phyloP scores from a whole-genome alignment of 2,888 invertebrate species.

The Macaria notata region DNA sequence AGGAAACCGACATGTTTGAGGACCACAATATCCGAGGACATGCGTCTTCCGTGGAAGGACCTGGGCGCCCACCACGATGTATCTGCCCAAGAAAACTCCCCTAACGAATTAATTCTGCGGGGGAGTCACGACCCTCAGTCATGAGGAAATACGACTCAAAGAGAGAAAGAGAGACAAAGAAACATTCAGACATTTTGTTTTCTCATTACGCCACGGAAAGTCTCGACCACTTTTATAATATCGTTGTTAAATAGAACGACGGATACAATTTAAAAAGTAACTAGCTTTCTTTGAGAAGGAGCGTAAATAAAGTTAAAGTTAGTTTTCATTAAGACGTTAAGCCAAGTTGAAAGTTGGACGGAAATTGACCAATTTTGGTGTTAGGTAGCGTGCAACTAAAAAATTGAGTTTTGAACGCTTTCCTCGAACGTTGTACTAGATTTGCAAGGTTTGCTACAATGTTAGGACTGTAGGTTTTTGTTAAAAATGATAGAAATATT shows the following conservation, averaged over 20 bases:
- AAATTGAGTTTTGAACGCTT: conserved; percentile 11
- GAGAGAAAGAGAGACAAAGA: no score
- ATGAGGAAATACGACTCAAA: no score
- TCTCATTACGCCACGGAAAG: conserved; percentile 29
- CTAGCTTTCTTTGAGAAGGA: conserved; percentile 59
- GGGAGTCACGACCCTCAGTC: no score
- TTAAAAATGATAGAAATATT: no score
- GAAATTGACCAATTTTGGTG: conserved; percentile 72
- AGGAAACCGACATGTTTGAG: no score
- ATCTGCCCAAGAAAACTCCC: no score
- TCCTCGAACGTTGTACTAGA: not conserved
- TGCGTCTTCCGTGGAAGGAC: no score
- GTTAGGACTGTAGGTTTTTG: no score
- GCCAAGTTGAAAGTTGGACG: conserved; percentile 60
- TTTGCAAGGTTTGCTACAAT: no score
- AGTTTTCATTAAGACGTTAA: conserved; percentile 70
- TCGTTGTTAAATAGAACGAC: conserved; percentile 34
- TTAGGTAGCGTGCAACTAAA: conserved; percentile 37
- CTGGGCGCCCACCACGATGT: no score
- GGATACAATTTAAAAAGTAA: conserved; percentile 58
- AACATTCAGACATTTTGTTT: conserved; percentile 26
- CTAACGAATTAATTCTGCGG: no score
- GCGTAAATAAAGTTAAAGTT: conserved; percentile 64
- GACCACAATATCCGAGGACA: no score
- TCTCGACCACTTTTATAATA: conserved; percentile 17